Evolutionary conservation across 2,797 vertebrate genomes (phyloP).

Genomic region (Typhlichthys eigenmanni): DNA sequence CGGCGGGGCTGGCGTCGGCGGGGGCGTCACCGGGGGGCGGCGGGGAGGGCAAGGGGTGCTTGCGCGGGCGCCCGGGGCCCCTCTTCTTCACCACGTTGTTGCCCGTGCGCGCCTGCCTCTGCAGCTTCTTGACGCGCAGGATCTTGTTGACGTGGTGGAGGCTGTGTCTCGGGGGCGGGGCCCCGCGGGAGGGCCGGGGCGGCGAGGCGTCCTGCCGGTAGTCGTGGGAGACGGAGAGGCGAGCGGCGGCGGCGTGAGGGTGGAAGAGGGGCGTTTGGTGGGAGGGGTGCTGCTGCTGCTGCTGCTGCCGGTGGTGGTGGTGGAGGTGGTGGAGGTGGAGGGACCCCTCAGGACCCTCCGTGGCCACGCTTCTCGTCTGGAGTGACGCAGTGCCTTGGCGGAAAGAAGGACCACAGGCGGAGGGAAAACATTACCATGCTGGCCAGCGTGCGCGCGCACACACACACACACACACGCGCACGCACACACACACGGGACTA

Average conservation of each 20-base stretch:
- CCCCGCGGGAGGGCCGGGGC: slow-evolving; percentile 70
- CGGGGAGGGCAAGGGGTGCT: slow-evolving; percentile 79
- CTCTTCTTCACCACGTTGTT: slow-evolving; percentile 96
- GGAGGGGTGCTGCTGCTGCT: slow-evolving; percentile 59
- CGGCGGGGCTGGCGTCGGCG: not conserved
- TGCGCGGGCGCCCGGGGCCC: slow-evolving; percentile 90
- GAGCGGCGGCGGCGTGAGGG: slow-evolving; percentile 63
- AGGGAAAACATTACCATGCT: slow-evolving; percentile 2
- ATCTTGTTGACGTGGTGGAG: slow-evolving; percentile 98
- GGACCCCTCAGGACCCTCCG: slow-evolving; percentile 65
- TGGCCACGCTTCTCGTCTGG: slow-evolving; percentile 61
- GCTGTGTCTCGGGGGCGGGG: slow-evolving; percentile 91
- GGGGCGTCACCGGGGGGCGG: slow-evolving; percentile 44
- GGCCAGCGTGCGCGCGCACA: too few species aligned
- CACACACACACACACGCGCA: too few species aligned
- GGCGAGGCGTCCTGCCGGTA: slow-evolving; percentile 68
- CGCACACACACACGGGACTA: too few species aligned
- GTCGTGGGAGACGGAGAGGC: slow-evolving; percentile 62
- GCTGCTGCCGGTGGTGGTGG: slow-evolving; percentile 69
- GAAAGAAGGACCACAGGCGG: slow-evolving; percentile 13
- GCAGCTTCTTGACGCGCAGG: slow-evolving; percentile 96
- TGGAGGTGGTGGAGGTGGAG: slow-evolving; percentile 63
- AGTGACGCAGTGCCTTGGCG: slow-evolving; percentile 54
- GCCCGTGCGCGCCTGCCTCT: slow-evolving; percentile 93
- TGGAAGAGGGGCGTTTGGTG: slow-evolving; percentile 73